Base-by-base conservation (phyloP, 2,797 vertebrate genomes). In the Iguana delicatissima region DNA sequence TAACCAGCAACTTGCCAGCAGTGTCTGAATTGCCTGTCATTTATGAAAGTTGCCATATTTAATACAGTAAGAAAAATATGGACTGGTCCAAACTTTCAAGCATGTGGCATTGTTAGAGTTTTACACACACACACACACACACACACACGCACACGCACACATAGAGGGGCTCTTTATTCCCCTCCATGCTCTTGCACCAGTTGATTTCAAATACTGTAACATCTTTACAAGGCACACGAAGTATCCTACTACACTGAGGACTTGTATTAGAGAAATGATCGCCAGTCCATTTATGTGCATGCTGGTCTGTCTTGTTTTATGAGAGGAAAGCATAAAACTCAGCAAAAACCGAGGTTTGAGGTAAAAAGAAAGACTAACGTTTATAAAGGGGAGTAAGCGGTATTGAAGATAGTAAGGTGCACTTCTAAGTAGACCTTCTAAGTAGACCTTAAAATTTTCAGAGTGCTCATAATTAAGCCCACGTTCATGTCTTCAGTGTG, bases 1-100 rank as follows among this genome's bases (percentile, higher is more conserved):
- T 95, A 95, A 94, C 92, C 89, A 96, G 89, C 62, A 97, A 95
- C 95, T 97, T 95, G 93, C 93, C 88, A 94, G 55, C 83, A 93
- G 46, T 95, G 94, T 96, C 89, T 95, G 76, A 95, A 96, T 96
- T 95, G 92, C 90, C 95, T 97, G 96, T 95, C 95, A 91, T 94
- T 97, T 95, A 94, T 93, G 95, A 94, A 96, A 46, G 26, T 95
- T 94, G 86, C 90, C 82, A 57, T 95, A 94, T 95, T 96, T 97
- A 87, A 38, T 92, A 77, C 92, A 89, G 81, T 84, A 90, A 50
- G 94, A 84, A 90, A 91, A 89, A 77, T 96, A 90, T 95, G 92
- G 92, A 95, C 38, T n/a, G 35, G 91, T 95, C 87, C 91, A 64
- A 89, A 81, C 94, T 85, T 93, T 92, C 67, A 92, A 93, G 62